A percentile compares a stretch with the other conserved stretches of the same genome.
phyloP scores from a whole-genome alignment of 2,797 vertebrate species.

The Oceanodroma leucorhoa region DNA sequence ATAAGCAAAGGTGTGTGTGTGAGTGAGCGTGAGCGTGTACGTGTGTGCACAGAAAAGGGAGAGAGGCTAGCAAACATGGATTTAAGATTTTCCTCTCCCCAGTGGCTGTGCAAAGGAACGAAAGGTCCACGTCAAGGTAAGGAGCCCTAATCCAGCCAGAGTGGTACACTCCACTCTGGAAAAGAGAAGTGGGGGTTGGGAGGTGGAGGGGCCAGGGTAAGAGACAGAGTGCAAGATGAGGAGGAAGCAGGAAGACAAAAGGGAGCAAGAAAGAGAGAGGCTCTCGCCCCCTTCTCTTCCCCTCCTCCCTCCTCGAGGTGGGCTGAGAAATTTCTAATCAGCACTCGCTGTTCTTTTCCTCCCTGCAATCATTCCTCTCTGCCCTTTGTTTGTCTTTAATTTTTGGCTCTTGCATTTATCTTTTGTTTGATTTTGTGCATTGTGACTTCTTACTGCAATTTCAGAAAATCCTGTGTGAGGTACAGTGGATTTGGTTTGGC shows the following conservation, averaged over 20 bases:
- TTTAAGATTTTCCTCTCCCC: constrained; percentile 31
- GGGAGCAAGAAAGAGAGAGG: constrained; percentile 34
- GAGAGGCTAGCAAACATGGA: neutral
- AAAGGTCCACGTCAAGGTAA: constrained; percentile 50
- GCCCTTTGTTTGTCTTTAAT: constrained; percentile 49
- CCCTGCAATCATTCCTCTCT: constrained; percentile 39
- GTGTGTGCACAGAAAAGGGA: neutral
- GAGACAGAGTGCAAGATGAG: constrained; percentile 43
- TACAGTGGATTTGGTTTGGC: constrained; percentile 13
- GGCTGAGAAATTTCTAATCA: constrained; percentile 69
- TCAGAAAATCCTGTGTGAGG: neutral
- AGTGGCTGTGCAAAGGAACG: constrained; percentile 27
- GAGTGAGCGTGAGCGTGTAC: neutral
- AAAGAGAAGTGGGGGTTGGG: constrained; percentile 36
- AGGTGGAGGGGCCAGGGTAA: constrained; percentile 23
- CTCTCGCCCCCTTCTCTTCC: neutral
- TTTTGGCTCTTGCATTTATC: constrained; percentile 46
- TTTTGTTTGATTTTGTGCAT: constrained; percentile 34
- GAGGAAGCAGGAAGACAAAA: constrained; percentile 49
- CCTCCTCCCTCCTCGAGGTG: constrained; percentile 16
- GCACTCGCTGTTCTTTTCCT: constrained; percentile 6
- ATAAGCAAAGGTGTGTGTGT: neutral
- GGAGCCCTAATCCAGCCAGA: constrained; percentile 16
- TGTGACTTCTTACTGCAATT: constrained; percentile 38
- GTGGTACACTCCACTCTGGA: constrained; percentile 34